Base-by-base conservation (phyloP, 2,888 invertebrate genomes). In the Meloe dianella region DNA sequence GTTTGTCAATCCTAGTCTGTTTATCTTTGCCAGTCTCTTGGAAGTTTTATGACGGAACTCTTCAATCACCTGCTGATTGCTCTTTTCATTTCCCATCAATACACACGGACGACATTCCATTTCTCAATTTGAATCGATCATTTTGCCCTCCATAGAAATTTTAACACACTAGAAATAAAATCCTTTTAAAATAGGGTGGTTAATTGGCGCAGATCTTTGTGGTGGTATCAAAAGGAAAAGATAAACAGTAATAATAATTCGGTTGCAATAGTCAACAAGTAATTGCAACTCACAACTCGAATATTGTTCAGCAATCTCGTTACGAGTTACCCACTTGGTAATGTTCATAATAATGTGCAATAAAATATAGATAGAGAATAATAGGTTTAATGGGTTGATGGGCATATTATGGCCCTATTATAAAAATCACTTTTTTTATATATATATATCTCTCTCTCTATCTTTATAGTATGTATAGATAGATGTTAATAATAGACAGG, bases 1-100 rank as follows among this genome's bases (percentile, higher is more conserved):
- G 78, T 81, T 80, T 79, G 77, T 80, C 79, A 80, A 79, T 74
- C 76, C 73, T 17, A 72, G 75, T 73, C 74, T 79, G 78, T 81
- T 80, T 81, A 78, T 80, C 78, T 79, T 78, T 66, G 27, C 66
- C 71, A 72, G 71, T 73, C n/a, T n/a, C n/a, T n/a, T 68, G 70
- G 74, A 77, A 76, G 75, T 79, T 79, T 78, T 77, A 75, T 72
- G 74, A 73, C 67, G 75, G 73, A 75, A 70, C 76, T 76, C 77
- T 78, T 77, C 76, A 77, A 78, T 80, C 78, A 79, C 80, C 80
- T 79, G 78, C 72, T 69, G 75, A 75, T 77, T 73, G 74, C 64
- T 54, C 63, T 60, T 62, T 38, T 58, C 63, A 12, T 22, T 20
- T 8, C 14, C 17, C 63, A n/a, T 29, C 24, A 38, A 24, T 41